Evolutionary conservation across 2,797 vertebrate species (phyloP).

Genomic region (Holocentrus rufus): DNA sequence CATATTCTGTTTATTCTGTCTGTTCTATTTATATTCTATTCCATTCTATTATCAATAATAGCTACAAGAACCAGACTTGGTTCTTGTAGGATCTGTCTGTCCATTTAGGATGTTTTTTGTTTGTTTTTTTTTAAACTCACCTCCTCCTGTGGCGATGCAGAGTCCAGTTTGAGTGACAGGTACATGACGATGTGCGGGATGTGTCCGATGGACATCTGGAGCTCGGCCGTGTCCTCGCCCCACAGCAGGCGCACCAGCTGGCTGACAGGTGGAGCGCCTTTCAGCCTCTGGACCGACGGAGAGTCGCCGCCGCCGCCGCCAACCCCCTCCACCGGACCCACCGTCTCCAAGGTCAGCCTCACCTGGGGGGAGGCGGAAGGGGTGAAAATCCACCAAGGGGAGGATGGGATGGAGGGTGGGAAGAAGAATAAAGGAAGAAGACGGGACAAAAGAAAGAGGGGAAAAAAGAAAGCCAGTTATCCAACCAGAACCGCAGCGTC

Average conservation of each 20-base stretch:
- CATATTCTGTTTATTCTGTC: conserved; percentile 1
- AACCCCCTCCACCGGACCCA: conserved; percentile 53
- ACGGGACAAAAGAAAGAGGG: neutral
- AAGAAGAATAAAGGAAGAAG: neutral
- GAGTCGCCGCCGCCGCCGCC: neutral
- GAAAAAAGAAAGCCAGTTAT: neutral
- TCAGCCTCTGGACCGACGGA: conserved; percentile 41
- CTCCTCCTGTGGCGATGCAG: conserved; percentile 88
- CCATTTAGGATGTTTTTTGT: too few species aligned
- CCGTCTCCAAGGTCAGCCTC: conserved; percentile 91
- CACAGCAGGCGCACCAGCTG: conserved; percentile 90
- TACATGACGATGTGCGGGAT: conserved; percentile 91
- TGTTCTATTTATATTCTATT: neutral
- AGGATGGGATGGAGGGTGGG: neutral
- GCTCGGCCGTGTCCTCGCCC: conserved; percentile 84
- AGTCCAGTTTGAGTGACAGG: conserved; percentile 90
- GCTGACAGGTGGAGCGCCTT: conserved; percentile 78
- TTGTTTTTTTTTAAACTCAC: conserved; percentile 70
- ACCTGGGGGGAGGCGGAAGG: conserved; percentile 78
- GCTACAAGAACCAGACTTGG: neutral
- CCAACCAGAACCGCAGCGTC: conserved; percentile 5
- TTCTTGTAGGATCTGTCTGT: neutral
- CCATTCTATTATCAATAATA: too few species aligned
- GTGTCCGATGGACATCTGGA: conserved; percentile 83
- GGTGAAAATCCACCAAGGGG: too few species aligned